These are phyloP conservation scores for Clinocottus analis DNA, from an alignment of 2,113 vertebrate genomes.

Conservation along the genomic window DNA sequence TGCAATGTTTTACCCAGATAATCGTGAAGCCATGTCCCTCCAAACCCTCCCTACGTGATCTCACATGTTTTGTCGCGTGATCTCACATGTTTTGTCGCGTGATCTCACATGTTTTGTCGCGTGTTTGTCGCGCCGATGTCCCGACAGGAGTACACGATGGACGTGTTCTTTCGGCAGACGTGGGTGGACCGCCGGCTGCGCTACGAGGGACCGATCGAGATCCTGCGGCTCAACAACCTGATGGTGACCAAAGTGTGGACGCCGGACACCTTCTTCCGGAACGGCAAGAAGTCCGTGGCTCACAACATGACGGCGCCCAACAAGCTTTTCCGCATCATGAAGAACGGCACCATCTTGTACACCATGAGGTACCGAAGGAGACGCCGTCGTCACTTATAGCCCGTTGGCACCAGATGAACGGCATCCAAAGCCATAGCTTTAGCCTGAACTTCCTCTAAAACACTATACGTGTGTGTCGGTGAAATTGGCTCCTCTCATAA, in stretches of 20 bases:
- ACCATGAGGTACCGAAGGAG: slow-evolving; percentile 92
- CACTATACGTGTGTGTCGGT: neutral
- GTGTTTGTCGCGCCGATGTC: slow-evolving; percentile 16
- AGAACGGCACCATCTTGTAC: slow-evolving; percentile 98
- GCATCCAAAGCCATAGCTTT: neutral
- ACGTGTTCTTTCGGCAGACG: slow-evolving; percentile 98
- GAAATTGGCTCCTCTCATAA: neutral
- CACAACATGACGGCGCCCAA: slow-evolving; percentile 99
- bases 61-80: too few relatives aligned
- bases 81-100: too few relatives aligned
- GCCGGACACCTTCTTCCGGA: slow-evolving; percentile 99
- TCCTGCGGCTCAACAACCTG: slow-evolving; percentile 96
- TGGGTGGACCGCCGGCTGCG: slow-evolving; percentile 95
- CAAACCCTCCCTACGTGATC: too few relatives aligned
- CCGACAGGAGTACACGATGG: slow-evolving; percentile 97
- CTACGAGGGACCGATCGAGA: slow-evolving; percentile 97
- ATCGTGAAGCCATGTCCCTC: neutral
- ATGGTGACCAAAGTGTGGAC: slow-evolving; percentile 99
- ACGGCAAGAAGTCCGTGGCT: slow-evolving; percentile 96
- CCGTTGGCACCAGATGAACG: neutral
- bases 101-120: too few relatives aligned
- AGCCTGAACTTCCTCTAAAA: neutral
- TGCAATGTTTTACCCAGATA: neutral
- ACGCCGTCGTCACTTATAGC: neutral
- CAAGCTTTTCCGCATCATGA: slow-evolving; percentile 99